Percentiles rank a stretch among this genome's conserved stretches.
Conservation (phyloP, 1,140 invertebrate species). For the Micrasema minimum region DNA sequence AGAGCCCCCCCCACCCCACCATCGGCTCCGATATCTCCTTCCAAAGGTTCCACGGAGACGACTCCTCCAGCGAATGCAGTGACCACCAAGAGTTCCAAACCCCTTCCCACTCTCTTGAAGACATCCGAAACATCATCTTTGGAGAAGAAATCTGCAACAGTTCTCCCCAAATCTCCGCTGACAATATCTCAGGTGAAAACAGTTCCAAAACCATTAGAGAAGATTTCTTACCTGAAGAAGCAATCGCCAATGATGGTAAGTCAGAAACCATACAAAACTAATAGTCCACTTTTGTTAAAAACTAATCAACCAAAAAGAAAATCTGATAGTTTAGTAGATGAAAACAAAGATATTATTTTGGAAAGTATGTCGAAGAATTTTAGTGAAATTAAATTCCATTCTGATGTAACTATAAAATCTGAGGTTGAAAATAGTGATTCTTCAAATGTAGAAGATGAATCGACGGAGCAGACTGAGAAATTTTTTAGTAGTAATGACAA, state of each 20-base stretch:
- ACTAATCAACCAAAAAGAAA: conserved; percentile 13
- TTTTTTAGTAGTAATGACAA: too few relatives aligned
- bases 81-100: conserved; percentile 25
- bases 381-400: not conserved
- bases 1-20: conserved; percentile 17
- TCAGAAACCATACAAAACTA: conserved; percentile 13
- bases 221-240: not conserved
- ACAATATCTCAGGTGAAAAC: not conserved
- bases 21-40: not conserved
- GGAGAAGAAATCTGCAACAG: conserved; percentile 45
- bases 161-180: not conserved
- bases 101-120: conserved; percentile 42
- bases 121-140: conserved; percentile 51
- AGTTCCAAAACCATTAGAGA: not conserved
- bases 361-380: conserved; percentile 6
- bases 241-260: not conserved
- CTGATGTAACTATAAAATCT: too few relatives aligned
- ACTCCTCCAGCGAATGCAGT: conserved; percentile 43
- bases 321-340: not conserved
- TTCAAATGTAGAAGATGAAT: too few relatives aligned
- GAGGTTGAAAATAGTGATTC: too few relatives aligned
- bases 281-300: conserved; percentile 21
- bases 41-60: conserved; percentile 29
- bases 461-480: too few relatives aligned
- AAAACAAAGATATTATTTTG: not conserved